Evolutionary conservation across 2,888 invertebrate species (phyloP), one percentile per base, ranked within the genome.

Genomic region (Sphecodes monilicornis): DNA sequence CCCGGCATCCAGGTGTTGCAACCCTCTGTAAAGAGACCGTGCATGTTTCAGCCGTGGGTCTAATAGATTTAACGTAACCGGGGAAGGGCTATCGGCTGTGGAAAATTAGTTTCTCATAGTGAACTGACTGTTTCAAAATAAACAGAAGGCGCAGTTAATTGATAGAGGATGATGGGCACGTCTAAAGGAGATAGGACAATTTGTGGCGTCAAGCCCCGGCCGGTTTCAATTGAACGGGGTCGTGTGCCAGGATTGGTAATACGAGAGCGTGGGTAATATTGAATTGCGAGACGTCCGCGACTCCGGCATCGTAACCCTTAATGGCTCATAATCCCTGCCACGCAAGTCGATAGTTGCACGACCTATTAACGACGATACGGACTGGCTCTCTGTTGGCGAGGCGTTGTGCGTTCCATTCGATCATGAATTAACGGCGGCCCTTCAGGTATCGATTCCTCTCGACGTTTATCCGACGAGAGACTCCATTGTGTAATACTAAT

Each of bases 401-500:
- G 46, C 70, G 46, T 71, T 5, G 4, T 11, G 46, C 6, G 10
- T 50, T 50, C 32, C 46, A 10, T 46, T 46, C 75, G 75, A 76
- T 50, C 66, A 16, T 68, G 75, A 36, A 26, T 36, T 60, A n/a
- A 36, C 18, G 41, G 41, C 3, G 41, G 39, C 75, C 75, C 66
- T 66, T 66, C 36, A 0, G 29, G 11, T 39, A 69, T 68, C 68
- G 76, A 76, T 76, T 39, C n/a, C 22, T 36, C 50, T 50, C 18
- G 16, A 5, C 22, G 26, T 39, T 76, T 50, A 66, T 36, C n/a
- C n/a, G 26, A 18, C 0, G 16, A 6, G 29, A 22, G n/a, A 26
- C 66, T 76, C 50, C 50, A 69, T 76, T 69, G 66, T 26, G 26
- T 29, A 54, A 66, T 18, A 13, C 66, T 54, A 76, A 76, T 76